Evolutionary conservation across 2,113 vertebrate species (phyloP).

Genomic region (Dendropsophus ebraccatus): DNA sequence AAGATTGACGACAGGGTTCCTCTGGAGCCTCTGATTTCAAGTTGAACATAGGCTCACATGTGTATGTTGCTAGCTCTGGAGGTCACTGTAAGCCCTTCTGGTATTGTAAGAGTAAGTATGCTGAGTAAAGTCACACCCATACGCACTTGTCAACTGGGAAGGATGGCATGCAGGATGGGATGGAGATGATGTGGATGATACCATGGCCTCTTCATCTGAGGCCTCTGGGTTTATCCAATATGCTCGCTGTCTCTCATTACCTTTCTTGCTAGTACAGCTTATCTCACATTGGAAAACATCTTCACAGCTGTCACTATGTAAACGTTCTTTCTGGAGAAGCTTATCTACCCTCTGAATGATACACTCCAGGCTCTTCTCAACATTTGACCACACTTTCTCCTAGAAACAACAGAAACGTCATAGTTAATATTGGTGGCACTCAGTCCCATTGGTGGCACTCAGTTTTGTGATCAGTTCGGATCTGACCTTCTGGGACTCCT

Average conservation of each 20-base stretch:
- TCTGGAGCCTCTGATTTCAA: no score
- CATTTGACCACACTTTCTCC: slow-evolving; percentile 98
- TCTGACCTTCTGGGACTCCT: no score
- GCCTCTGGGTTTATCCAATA: slow-evolving; percentile 94
- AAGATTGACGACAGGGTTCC: no score
- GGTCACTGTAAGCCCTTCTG: background rate
- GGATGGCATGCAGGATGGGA: slow-evolving; percentile 74
- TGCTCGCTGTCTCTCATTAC: slow-evolving; percentile 82
- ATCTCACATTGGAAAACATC: slow-evolving; percentile 77
- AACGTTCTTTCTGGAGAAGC: slow-evolving; percentile 90
- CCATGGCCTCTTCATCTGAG: slow-evolving; percentile 64
- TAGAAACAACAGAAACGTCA: slow-evolving; percentile 66
- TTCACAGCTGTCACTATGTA: slow-evolving; percentile 79
- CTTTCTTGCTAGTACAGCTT: slow-evolving; percentile 86
- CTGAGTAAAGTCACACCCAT: slow-evolving; percentile 67
- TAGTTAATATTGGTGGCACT: background rate
- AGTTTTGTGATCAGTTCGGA: no score
- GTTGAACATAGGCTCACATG: no score
- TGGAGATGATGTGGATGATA: slow-evolving; percentile 68
- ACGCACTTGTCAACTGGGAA: slow-evolving; percentile 79
- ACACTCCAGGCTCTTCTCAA: slow-evolving; percentile 97
- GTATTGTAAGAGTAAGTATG: background rate
- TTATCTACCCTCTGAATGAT: slow-evolving; percentile 96
- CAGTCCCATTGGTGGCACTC: no score
- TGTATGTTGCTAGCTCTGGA: no score